phyloP scores from a whole-genome alignment of 2,797 vertebrate genomes.

The Phoxinus dragarum region DNA sequence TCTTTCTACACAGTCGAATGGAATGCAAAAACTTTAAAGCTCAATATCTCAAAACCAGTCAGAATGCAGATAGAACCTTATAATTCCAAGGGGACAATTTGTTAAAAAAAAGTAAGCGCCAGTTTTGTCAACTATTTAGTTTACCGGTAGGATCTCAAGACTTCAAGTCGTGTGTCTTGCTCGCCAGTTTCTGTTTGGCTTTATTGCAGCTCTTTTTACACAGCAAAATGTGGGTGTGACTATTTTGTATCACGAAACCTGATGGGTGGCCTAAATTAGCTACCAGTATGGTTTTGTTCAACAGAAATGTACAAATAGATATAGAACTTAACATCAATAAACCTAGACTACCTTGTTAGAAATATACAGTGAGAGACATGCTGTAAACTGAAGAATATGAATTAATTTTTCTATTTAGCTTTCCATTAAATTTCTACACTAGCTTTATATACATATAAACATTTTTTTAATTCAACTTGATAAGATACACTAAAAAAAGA shows the following conservation, averaged over 20 bases:
- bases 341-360: neutral
- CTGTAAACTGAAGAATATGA: neutral
- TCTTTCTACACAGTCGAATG: no score
- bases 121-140: neutral
- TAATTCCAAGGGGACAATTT: no score
- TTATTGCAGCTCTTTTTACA: neutral
- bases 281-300: neutral
- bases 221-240: neutral
- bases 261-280: neutral
- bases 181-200: neutral
- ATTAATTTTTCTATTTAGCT: neutral
- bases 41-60: no score
- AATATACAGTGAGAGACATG: neutral
- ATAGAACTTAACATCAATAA: no score
- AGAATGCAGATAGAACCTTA: no score
- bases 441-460: neutral
- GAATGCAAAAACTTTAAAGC: no score
- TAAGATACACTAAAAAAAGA: neutral
- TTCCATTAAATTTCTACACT: neutral
- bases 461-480: neutral
- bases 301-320: neutral
- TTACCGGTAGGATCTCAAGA: neutral
- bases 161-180: neutral
- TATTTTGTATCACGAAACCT: neutral
- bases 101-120: neutral